Conservation (phyloP, 2,888 invertebrate species). For the Eucera pruinosa region DNA sequence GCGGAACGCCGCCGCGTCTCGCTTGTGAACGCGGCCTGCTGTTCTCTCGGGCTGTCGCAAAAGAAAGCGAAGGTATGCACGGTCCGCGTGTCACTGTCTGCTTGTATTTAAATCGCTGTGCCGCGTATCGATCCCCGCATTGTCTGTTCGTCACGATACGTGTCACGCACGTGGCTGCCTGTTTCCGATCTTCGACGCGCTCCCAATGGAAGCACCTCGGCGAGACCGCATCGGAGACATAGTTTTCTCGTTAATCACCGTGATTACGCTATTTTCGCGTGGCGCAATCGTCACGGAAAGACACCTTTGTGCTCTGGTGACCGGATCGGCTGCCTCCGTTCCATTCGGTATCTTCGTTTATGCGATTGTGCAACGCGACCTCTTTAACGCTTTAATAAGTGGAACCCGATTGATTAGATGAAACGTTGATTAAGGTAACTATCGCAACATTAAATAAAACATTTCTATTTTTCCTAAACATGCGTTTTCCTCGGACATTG, state of each 20-base stretch:
- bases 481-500: too few species aligned
- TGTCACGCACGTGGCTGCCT: constrained; percentile 41
- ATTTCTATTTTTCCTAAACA: too few species aligned
- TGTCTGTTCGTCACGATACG: constrained; percentile 43
- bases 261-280: constrained; percentile 69
- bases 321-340: constrained; percentile 26
- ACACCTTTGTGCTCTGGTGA: constrained; percentile 59
- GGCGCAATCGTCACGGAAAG: constrained; percentile 59
- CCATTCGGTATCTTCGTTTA: constrained; percentile 21
- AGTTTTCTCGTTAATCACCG: constrained; percentile 75
- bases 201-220: constrained; percentile 28
- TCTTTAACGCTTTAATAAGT: too few species aligned
- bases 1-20: not conserved
- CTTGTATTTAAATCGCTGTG: constrained; percentile 45
- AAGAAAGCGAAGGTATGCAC: constrained; percentile 38
- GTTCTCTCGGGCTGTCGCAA: constrained; percentile 23
- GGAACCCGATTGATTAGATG: too few species aligned
- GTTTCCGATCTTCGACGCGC: constrained; percentile 39
- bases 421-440: too few species aligned
- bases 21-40: not conserved
- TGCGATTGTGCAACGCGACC: constrained; percentile 24
- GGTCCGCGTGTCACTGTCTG: constrained; percentile 20
- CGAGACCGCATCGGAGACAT: constrained; percentile 52
- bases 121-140: constrained; percentile 50
- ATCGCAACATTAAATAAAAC: too few species aligned